phyloP scores from a whole-genome alignment of 2,888 invertebrate genomes.

The Liposcelis brunnea region DNA sequence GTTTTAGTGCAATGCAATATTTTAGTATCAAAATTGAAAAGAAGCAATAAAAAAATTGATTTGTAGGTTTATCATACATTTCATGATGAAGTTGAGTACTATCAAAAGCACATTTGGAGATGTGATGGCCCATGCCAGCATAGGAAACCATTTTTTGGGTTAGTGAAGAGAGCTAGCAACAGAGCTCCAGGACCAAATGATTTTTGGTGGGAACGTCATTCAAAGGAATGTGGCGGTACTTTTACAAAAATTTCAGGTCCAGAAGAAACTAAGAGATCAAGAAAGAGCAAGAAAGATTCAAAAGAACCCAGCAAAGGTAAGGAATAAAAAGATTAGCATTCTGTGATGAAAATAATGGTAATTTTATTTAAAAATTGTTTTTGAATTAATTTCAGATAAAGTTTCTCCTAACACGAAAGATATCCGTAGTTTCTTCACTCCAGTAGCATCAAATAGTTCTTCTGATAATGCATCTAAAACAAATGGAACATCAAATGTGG shows the following conservation, averaged over 20 bases:
- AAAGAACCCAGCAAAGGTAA: not conserved
- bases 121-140: slow-evolving; percentile 78
- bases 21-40: not conserved
- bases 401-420: slow-evolving; percentile 2
- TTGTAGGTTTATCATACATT: slow-evolving; percentile 80
- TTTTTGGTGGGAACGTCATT: slow-evolving; percentile 73
- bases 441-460: not conserved
- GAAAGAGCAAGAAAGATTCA: no score
- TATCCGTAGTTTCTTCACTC: slow-evolving; percentile 9
- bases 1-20: slow-evolving; percentile 14
- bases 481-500: slow-evolving; percentile 5
- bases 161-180: slow-evolving; percentile 72
- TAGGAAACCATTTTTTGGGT: slow-evolving; percentile 69
- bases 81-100: slow-evolving; percentile 79
- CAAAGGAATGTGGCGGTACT: slow-evolving; percentile 57
- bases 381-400: no score
- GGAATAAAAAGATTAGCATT: no score
- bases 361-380: no score
- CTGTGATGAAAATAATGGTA: no score
- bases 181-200: slow-evolving; percentile 73
- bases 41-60: not conserved
- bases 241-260: slow-evolving; percentile 51
- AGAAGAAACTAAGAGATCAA: no score
- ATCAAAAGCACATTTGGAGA: slow-evolving; percentile 89
- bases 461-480: not conserved